Evolutionary conservation across 2,888 invertebrate genomes (phyloP).

Genomic region (Apamea anceps): DNA sequence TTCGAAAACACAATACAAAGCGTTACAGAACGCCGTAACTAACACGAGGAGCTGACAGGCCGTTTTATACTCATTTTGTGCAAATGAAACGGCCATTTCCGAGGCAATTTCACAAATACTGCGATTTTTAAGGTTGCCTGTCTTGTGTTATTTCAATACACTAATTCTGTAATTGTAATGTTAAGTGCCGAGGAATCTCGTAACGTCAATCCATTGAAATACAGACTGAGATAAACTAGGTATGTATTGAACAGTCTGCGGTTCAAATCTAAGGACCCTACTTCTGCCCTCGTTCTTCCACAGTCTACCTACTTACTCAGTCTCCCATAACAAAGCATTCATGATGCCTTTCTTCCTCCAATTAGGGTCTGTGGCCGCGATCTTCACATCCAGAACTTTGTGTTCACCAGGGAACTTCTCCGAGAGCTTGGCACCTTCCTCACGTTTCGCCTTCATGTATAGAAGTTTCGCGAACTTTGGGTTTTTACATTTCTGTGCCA

Average conservation of each 20-base stretch:
- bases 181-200: not conserved
- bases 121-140: not conserved
- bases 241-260: not conserved
- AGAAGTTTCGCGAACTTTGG: conserved; percentile 92
- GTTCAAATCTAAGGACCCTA: not conserved
- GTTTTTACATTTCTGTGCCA: conserved; percentile 89
- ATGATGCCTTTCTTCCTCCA: conserved; percentile 93
- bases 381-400: conserved; percentile 91
- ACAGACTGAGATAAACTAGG: not conserved
- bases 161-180: not conserved
- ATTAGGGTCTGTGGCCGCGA: conserved; percentile 92
- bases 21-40: not conserved
- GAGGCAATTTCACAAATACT: not conserved
- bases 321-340: conserved; percentile 90
- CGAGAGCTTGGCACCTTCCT: conserved; percentile 89
- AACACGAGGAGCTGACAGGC: conserved; percentile 2
- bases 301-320: conserved; percentile 89
- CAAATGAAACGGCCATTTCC: conserved; percentile 9
- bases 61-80: conserved; percentile 10
- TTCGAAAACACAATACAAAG: not conserved
- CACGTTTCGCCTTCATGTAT: conserved; percentile 90
- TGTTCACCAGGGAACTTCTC: conserved; percentile 89
- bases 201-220: not conserved
- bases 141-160: conserved; percentile 5
- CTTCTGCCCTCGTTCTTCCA: not conserved